A percentile compares a stretch with the other conserved stretches of the same genome.
phyloP scores from a whole-genome alignment of 2,888 invertebrate species.

The Coecobrya sp. region DNA sequence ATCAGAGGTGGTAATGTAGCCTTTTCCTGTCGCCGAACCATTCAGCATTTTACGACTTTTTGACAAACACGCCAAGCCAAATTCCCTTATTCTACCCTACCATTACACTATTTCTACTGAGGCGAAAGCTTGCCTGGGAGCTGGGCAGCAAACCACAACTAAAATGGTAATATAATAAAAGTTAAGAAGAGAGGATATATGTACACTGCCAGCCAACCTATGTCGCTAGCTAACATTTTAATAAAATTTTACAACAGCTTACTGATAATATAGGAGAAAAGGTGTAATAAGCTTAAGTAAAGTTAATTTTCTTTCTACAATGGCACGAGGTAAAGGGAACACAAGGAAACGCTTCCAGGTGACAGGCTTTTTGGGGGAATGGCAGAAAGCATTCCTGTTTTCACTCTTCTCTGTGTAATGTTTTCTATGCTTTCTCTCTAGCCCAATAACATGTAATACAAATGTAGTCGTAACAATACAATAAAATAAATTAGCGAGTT shows the following conservation, averaged over 20 bases:
- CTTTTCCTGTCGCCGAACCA: too few species aligned
- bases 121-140: not conserved
- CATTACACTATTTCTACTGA: not conserved
- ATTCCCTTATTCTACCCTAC: too few species aligned
- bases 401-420: not conserved
- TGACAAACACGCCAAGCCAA: too few species aligned
- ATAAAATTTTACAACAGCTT: not conserved
- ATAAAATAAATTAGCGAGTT: conserved; percentile 39
- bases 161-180: not conserved
- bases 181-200: not conserved
- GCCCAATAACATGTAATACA: not conserved
- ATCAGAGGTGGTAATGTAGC: too few species aligned
- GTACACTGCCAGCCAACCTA: not conserved
- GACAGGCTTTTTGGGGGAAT: not conserved
- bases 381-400: not conserved
- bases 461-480: not conserved
- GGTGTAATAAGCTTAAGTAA: too few species aligned
- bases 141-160: not conserved
- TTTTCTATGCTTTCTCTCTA: too few species aligned
- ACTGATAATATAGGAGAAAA: too few species aligned
- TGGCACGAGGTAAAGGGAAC: not conserved
- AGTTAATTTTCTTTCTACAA: not conserved
- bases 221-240: not conserved
- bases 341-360: not conserved
- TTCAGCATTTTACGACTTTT: too few species aligned